Base-by-base conservation (phyloP, 2,888 invertebrate species). In the Muschampia staudingeri region DNA sequence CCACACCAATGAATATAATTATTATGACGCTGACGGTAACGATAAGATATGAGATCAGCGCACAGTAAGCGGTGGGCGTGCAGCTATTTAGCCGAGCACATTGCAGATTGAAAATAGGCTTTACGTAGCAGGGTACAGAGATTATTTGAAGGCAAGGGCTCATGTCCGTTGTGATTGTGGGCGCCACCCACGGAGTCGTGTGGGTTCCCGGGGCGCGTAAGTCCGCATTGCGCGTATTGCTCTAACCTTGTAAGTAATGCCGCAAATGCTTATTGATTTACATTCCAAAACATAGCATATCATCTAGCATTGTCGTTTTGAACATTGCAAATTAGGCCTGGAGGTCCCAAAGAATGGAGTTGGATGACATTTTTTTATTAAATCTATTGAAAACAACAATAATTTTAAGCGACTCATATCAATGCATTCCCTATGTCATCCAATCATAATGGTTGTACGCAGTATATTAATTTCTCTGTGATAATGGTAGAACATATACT, bases 151-250 rank as follows among this genome's bases (percentile, higher is more conserved):
- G 44, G 65, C 82, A 78, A 76, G 78, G 82, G 84, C 83, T 84
- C 84, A 82, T 88, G 88, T 86, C 88, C 89, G 90, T 91, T 89
- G 89, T 88, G 76, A 40, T 70, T 86, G 94, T 92, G 89, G 87
- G 91, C 88, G 91, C 87, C 90, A 87, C 91, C 91, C 83, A 91
- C 91, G 86, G 83, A n/a, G 14, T 70, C 84, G 89, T 89, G 93
- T 93, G 92, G 94, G 91, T 86, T 90, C 87, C 86, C 86, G 91
- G 91, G 93, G 92, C 88, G 91, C 91, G 91, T 91, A 94, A 95
- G 93, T 95, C 95, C 95, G 95, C 95, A 95, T 95, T 94, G 94
- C 93, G 89, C 90, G 89, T 88, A 89, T 87, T 91, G 90, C 89
- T 87, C 85, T 87, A 91, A 90, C 94, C 94, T 94, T 94, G 92